phyloP scores from a whole-genome alignment of 2,797 vertebrate genomes.

The Xenentodon cancila region DNA sequence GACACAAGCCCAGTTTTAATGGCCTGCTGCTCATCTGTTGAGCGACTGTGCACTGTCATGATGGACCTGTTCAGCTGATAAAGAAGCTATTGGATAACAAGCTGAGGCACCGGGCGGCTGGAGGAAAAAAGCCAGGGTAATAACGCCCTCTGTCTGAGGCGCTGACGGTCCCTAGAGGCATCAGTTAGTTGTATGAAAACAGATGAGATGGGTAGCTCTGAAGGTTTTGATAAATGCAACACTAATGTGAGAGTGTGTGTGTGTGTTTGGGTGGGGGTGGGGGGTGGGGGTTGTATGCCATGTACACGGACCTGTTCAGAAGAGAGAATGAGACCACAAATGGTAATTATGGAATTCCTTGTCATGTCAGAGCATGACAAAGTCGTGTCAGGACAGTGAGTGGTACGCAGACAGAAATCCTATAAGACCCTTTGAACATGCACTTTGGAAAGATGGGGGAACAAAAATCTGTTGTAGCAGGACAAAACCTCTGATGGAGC shows the following conservation, averaged over 20 bases:
- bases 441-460: neutral
- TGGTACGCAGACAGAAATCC: neutral
- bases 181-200: slow-evolving; percentile 63
- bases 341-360: slow-evolving; percentile 1
- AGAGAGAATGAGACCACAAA: neutral
- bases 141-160: slow-evolving; percentile 53
- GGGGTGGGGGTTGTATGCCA: slow-evolving; percentile 7
- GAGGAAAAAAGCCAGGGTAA: slow-evolving; percentile 51
- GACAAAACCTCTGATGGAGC: neutral
- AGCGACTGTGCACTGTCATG: slow-evolving; percentile 21
- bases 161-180: slow-evolving; percentile 63
- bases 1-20: slow-evolving; percentile 13
- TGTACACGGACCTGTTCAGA: neutral
- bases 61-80: slow-evolving; percentile 48
- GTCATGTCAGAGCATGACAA: neutral
- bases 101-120: slow-evolving; percentile 51
- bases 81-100: slow-evolving; percentile 63
- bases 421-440: neutral
- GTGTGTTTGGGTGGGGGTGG: no score
- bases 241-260: slow-evolving; percentile 19
- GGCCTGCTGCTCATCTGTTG: slow-evolving; percentile 24
- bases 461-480: neutral
- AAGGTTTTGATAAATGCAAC: slow-evolving; percentile 20
- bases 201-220: slow-evolving; percentile 39
- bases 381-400: neutral